Base-by-base conservation (phyloP, 1,140 invertebrate genomes). In the Thrips palmi region DNA sequence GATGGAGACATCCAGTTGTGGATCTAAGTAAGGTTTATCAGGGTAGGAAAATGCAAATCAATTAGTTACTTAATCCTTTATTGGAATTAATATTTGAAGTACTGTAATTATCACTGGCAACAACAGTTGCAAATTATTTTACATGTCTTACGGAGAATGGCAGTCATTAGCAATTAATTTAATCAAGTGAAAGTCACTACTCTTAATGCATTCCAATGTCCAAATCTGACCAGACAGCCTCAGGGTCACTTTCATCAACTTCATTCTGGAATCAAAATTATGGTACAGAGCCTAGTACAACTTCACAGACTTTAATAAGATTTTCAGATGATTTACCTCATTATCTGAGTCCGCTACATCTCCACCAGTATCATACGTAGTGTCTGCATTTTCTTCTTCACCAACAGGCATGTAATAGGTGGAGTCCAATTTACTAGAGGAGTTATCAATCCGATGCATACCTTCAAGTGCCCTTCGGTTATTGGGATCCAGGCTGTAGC, bases 391-490 rank as follows among this genome's bases (percentile, higher is more conserved):
- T 37, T 72, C 68, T 41, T 63, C 58, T 37, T 62, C 61, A 17
- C 60, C 58, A 1, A 60, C 61, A 24, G 66, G 55, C 53, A 64
- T 59, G 33, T 66, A 66, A 49, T 62, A 67, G 29, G 54, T 55
- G 3, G 60, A 58, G 34, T 67, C 64, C 22, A 64, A 43, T 51
- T 65, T 65, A 25, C 57, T 53, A 0, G 59, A 57, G 12, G 70
- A 60, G 47, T 64, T 68, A 49, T 77, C 74, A 14, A 80, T 55
- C 36, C 68, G 55, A 51, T 77, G 71, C 50, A 77, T 65, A 10
- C 74, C 75, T 49, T 80, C 74, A 21, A 67, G 51, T n/a, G 74
- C 75, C 52, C 67, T 59, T 24, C 65, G 59, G 51, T 78, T 79
- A 29, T 57, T 67, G 10, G 75, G 74, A 55, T 80, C 75, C 39